phyloP scores from a whole-genome alignment of 2,888 invertebrate genomes.

The Watsonalla binaria region DNA sequence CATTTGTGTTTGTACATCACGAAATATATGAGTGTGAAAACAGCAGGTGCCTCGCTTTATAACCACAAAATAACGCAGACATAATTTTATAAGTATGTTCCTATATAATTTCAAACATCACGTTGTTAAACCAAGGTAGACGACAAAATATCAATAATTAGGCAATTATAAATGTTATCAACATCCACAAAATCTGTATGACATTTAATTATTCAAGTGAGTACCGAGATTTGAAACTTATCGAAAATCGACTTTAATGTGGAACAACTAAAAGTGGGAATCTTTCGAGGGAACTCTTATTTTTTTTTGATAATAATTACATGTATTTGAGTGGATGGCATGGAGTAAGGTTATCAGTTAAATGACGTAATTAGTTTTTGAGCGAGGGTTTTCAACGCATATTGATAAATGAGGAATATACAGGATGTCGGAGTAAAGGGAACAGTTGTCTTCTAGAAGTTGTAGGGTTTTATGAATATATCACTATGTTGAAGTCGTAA shows the following conservation, averaged over 20 bases:
- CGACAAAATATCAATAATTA: neutral
- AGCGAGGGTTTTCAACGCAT: no score
- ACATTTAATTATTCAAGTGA: conserved; percentile 1
- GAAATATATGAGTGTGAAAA: conserved; percentile 1
- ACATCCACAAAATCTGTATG: neutral
- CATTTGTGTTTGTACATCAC: neutral
- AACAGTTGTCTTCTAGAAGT: no score
- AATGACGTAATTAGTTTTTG: neutral
- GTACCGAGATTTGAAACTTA: neutral
- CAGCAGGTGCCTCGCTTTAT: conserved; percentile 2
- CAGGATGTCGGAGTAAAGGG: no score
- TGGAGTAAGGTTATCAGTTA: conserved; percentile 19
- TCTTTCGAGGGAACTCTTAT: conserved; percentile 12
- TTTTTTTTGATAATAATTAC: conserved; percentile 36
- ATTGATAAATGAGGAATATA: no score
- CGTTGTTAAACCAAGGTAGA: neutral
- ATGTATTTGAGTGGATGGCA: conserved; percentile 8
- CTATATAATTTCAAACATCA: neutral
- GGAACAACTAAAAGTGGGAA: neutral
- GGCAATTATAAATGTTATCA: conserved; percentile 2
- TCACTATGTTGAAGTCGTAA: no score
- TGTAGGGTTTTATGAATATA: no score
- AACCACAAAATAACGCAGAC: neutral
- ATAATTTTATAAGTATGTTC: neutral
- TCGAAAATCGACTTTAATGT: neutral